Evolutionary conservation across 2,888 invertebrate genomes (phyloP).

Genomic region (Bombylius discolor): DNA sequence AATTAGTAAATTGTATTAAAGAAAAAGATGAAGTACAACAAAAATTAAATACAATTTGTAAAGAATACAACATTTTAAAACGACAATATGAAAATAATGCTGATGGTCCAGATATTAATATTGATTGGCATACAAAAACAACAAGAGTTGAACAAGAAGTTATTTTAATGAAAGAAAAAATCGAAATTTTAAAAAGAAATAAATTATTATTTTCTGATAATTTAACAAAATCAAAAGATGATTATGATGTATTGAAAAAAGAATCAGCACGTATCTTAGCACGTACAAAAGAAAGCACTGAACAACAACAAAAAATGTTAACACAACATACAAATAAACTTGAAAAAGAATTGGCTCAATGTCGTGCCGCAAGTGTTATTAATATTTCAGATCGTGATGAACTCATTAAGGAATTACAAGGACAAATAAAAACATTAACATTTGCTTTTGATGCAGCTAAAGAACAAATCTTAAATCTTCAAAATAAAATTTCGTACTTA

Average conservation of each 20-base stretch:
- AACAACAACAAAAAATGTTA: slow-evolving; percentile 28
- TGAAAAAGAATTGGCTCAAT: slow-evolving; percentile 30
- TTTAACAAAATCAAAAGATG: slow-evolving; percentile 20
- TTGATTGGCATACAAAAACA: slow-evolving; percentile 16
- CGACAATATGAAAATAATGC: slow-evolving; percentile 25
- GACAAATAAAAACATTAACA: slow-evolving; percentile 29
- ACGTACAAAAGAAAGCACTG: slow-evolving; percentile 29
- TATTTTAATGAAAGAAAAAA: slow-evolving; percentile 29
- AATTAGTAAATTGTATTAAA: slow-evolving; percentile 24
- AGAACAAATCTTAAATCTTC: slow-evolving; percentile 30
- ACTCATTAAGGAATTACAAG: slow-evolving; percentile 30
- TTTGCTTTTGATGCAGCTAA: slow-evolving; percentile 34
- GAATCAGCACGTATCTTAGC: slow-evolving; percentile 25
- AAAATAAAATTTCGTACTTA: slow-evolving; percentile 24
- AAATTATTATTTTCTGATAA: slow-evolving; percentile 5
- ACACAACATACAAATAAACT: slow-evolving; percentile 31
- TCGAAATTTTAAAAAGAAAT: slow-evolving; percentile 24
- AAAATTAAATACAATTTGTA: slow-evolving; percentile 15
- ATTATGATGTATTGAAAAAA: slow-evolving; percentile 24
- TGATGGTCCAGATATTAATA: slow-evolving; percentile 17
- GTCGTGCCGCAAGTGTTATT: slow-evolving; percentile 28
- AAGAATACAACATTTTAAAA: slow-evolving; percentile 22
- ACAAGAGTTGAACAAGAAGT: slow-evolving; percentile 28
- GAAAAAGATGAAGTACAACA: slow-evolving; percentile 26
- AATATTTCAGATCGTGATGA: slow-evolving; percentile 32